A percentile compares a stretch with the other conserved stretches of the same genome.
Evolutionary conservation across 1,140 invertebrate species (phyloP).

Genomic region (Achatina immaculata): DNA sequence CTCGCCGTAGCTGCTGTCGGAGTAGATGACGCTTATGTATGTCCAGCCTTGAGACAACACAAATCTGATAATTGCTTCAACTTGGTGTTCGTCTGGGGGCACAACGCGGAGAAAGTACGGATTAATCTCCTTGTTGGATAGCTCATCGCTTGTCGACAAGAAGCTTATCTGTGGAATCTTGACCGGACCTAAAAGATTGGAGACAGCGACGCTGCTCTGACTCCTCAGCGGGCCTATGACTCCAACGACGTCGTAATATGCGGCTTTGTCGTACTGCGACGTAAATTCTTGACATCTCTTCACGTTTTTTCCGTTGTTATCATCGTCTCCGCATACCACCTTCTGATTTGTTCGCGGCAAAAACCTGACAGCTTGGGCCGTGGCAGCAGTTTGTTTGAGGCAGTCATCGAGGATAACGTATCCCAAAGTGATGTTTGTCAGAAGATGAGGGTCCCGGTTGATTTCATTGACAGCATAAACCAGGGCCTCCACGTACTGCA

Average conservation of each 20-base stretch:
- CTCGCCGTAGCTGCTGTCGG: constrained; percentile 29
- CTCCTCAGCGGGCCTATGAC: constrained; percentile 27
- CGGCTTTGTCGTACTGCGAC: constrained; percentile 1
- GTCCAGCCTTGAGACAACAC: constrained; percentile 72
- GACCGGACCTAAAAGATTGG: constrained; percentile 75
- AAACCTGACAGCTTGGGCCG: constrained; percentile 27
- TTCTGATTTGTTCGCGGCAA: constrained; percentile 75
- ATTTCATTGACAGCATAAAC: constrained; percentile 24
- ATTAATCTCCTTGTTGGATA: constrained; percentile 43
- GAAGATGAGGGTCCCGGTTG: background rate
- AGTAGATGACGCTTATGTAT: constrained; percentile 20
- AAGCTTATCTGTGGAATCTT: constrained; percentile 76
- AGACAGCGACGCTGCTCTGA: constrained; percentile 65
- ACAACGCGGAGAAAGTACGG: constrained; percentile 48
- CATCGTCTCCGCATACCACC: constrained; percentile 52
- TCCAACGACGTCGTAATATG: constrained; percentile 26
- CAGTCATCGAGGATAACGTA: constrained; percentile 33
- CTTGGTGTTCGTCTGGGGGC: constrained; percentile 74
- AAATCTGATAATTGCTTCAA: constrained; percentile 79
- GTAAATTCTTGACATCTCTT: background rate
- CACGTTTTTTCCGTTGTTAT: background rate
- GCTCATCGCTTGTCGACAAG: constrained; percentile 36
- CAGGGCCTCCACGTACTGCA: constrained; percentile 72
- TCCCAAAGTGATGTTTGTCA: constrained; percentile 30
- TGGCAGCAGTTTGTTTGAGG: constrained; percentile 21